Base-by-base conservation (phyloP, 2,888 invertebrate species). In the Ormyrus nitidulus region DNA sequence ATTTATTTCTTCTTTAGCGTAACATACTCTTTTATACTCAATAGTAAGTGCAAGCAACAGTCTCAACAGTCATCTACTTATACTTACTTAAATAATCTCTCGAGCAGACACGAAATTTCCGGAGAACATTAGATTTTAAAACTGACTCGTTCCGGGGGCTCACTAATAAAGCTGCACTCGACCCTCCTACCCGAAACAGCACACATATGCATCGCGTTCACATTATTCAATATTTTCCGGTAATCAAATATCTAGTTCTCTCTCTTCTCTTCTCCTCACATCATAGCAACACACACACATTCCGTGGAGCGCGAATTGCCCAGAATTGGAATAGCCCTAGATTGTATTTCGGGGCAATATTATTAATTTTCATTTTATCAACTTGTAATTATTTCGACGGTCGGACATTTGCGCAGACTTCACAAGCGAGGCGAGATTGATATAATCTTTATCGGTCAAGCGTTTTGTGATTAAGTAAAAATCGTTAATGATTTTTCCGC, bases 341-440 rank as follows among this genome's bases (percentile, higher is more conserved):
- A 77, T 77, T 71, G 51, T 71, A 71, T 58, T 77, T 65, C 48
- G n/a, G n/a, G 53, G 54, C 83, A 84, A 86, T 85, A 85, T 84
- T 81, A 77, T 85, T 84, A 84, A 85, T 85, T 84, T 85, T 77
- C 83, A 82, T 78, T 78, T 74, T 75, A 46, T 62, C 19, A 69
- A 77, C 58, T 10, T 56, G 72, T 64, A 72, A 74, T 79, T 79
- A 79, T 74, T 77, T 10, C n/a, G 13, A 48, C 10, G 66, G 58
- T 58, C 66, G 73, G 46, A 11, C 11, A 34, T 73, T 59, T 49
- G 69, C 49, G 1, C 19, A 19, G 19, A 19, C 19, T 19, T 19
- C 19, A 19, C 19, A 10, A 6, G 58, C 6, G 61, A n/a, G 51
- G 9, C 1, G 51, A 9, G 11, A 70, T 70, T 44, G 64, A 77